Evolutionary conservation across 2,888 invertebrate species (phyloP).

Genomic region (Drosophila sordidula): DNA sequence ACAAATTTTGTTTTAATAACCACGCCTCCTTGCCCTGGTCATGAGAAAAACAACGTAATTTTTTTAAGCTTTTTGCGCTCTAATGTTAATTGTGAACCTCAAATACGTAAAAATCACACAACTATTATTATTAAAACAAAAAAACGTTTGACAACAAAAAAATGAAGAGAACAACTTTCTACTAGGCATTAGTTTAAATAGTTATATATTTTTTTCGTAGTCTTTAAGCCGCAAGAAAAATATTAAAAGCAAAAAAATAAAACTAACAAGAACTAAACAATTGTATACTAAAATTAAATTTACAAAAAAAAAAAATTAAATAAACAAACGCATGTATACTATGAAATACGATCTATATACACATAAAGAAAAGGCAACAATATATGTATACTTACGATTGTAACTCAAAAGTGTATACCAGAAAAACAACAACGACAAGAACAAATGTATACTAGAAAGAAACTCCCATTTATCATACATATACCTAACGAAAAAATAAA

Average conservation of each 20-base stretch:
- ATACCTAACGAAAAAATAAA: slow-evolving; percentile 26
- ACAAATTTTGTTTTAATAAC: neutral
- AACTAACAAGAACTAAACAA: slow-evolving; percentile 53
- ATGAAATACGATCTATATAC: slow-evolving; percentile 51
- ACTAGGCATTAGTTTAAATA: slow-evolving; percentile 69
- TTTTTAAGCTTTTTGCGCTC: slow-evolving; percentile 47
- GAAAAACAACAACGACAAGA: slow-evolving; percentile 31
- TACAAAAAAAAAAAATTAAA: slow-evolving; percentile 21
- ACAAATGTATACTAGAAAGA: slow-evolving; percentile 61
- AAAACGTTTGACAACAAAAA: slow-evolving; percentile 15
- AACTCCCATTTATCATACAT: slow-evolving; percentile 56
- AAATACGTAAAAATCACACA: slow-evolving; percentile 59
- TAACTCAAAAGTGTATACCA: slow-evolving; percentile 42
- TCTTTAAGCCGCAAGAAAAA: slow-evolving; percentile 51
- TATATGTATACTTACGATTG: slow-evolving; percentile 29
- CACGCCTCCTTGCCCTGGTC: neutral
- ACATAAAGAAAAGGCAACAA: slow-evolving; percentile 5
- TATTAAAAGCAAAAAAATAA: slow-evolving; percentile 2
- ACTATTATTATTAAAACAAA: slow-evolving; percentile 18
- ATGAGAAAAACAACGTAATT: neutral
- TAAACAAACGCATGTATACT: slow-evolving; percentile 51
- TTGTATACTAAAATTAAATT: slow-evolving; percentile 68
- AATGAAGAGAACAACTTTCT: slow-evolving; percentile 36
- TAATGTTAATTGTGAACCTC: slow-evolving; percentile 57
- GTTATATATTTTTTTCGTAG: slow-evolving; percentile 70